Evolutionary conservation across 2,113 vertebrate species (phyloP).

Genomic region (Pao palembangensis): DNA sequence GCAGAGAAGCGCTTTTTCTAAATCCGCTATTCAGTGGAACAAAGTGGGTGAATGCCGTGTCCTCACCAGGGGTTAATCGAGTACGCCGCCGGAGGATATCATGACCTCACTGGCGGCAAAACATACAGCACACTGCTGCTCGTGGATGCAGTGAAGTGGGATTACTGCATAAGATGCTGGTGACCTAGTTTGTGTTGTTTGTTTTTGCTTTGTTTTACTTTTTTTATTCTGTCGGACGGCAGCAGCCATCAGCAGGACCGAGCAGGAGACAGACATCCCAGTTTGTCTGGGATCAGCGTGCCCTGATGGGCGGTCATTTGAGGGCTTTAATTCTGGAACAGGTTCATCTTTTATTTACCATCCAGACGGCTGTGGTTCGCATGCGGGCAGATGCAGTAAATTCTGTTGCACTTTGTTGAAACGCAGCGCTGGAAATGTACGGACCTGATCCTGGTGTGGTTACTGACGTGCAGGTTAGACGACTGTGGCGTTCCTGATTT

Average conservation of each 20-base stretch:
- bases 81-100: constrained; percentile 63
- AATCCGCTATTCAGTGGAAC: constrained; percentile 51
- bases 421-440: constrained; percentile 18
- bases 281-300: constrained; percentile 60
- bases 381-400: constrained; percentile 37
- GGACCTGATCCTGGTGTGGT: constrained; percentile 18
- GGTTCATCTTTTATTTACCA: constrained; percentile 76
- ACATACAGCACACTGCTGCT: constrained; percentile 68
- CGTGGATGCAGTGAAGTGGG: constrained; percentile 70
- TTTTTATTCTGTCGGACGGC: constrained; percentile 43
- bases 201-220: constrained; percentile 57
- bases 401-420: constrained; percentile 12
- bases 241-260: constrained; percentile 55
- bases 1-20: constrained; percentile 43
- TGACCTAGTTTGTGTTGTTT: constrained; percentile 73
- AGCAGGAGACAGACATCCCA: constrained; percentile 43
- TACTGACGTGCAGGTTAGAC: neutral
- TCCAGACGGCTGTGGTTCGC: constrained; percentile 44
- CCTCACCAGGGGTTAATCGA: constrained; percentile 70
- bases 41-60: constrained; percentile 46
- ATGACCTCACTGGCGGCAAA: constrained; percentile 68
- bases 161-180: constrained; percentile 77
- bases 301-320: constrained; percentile 60
- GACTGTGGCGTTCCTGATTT: constrained; percentile 3
- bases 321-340: constrained; percentile 70